These are phyloP conservation scores for Diaperis boleti DNA, from an alignment of 2,888 invertebrate species.

Conservation along the genomic window DNA sequence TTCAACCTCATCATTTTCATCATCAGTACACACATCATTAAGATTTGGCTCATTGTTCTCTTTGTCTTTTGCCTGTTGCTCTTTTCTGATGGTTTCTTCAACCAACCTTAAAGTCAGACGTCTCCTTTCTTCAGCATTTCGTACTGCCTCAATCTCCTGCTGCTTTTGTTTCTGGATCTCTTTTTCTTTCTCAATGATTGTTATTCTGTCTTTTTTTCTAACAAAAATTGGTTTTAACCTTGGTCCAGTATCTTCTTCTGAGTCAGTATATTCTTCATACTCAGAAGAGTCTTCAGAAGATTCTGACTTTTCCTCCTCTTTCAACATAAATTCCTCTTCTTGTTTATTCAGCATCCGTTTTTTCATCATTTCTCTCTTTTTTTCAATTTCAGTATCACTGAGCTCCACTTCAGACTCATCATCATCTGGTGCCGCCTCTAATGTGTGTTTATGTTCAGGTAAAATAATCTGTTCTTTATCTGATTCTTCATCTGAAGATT, in stretches of 20 bases:
- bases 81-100: constrained; percentile 89
- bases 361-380: constrained; percentile 77
- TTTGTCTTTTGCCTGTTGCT: constrained; percentile 74
- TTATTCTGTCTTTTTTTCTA: constrained; percentile 91
- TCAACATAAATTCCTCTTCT: constrained; percentile 80
- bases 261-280: constrained; percentile 89
- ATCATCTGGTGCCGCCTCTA: constrained; percentile 67
- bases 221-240: constrained; percentile 96
- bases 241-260: constrained; percentile 91
- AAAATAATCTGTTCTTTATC: constrained; percentile 64
- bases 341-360: constrained; percentile 77
- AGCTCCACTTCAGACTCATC: constrained; percentile 86
- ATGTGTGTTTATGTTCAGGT: constrained; percentile 64
- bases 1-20: constrained; percentile 95
- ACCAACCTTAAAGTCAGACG: constrained; percentile 90
- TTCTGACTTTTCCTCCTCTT: constrained; percentile 80
- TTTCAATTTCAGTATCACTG: constrained; percentile 88
- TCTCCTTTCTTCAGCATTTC: constrained; percentile 88
- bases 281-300: constrained; percentile 81
- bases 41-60: constrained; percentile 82
- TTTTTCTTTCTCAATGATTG: constrained; percentile 94
- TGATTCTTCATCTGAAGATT: constrained; percentile 72
- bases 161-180: constrained; percentile 88
- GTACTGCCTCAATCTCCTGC: constrained; percentile 84
- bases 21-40: constrained; percentile 91